These are phyloP conservation scores for Acyrthosiphon pisum DNA, from an alignment of 1,140 invertebrate species.

Conservation along the genomic window DNA sequence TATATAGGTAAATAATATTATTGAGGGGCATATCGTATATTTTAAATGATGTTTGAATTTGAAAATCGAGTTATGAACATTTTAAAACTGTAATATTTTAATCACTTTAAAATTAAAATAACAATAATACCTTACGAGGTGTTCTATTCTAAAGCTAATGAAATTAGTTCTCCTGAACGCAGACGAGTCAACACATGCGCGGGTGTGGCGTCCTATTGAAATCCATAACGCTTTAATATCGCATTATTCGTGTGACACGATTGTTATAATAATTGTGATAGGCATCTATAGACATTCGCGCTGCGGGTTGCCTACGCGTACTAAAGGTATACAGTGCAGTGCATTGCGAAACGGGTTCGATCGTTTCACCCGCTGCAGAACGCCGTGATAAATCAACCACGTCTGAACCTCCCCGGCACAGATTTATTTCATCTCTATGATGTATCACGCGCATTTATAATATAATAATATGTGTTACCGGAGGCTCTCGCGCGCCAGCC, in stretches of 20 bases:
- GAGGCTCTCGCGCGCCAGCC: neutral
- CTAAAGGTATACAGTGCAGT: neutral
- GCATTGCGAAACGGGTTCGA: neutral
- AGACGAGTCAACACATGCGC: neutral
- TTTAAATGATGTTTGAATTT: too few species aligned
- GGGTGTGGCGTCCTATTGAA: neutral
- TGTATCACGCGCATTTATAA: neutral
- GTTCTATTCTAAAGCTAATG: too few species aligned
- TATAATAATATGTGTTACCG: neutral
- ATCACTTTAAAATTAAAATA: too few species aligned
- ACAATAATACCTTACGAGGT: too few species aligned
- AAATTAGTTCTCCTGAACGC: neutral
- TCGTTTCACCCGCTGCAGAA: neutral
- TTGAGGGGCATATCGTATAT: too few species aligned
- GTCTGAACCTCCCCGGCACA: neutral
- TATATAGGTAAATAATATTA: too few species aligned
- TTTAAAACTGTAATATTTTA: too few species aligned
- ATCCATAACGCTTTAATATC: neutral
- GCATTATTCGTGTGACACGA: neutral
- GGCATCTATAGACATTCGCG: neutral
- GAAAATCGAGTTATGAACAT: too few species aligned
- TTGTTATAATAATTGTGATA: neutral
- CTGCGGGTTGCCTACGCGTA: neutral
- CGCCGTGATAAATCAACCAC: neutral
- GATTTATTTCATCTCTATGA: neutral